Evolutionary conservation across 2,797 vertebrate species (phyloP).

Genomic region (Onychomys leucogaster): DNA sequence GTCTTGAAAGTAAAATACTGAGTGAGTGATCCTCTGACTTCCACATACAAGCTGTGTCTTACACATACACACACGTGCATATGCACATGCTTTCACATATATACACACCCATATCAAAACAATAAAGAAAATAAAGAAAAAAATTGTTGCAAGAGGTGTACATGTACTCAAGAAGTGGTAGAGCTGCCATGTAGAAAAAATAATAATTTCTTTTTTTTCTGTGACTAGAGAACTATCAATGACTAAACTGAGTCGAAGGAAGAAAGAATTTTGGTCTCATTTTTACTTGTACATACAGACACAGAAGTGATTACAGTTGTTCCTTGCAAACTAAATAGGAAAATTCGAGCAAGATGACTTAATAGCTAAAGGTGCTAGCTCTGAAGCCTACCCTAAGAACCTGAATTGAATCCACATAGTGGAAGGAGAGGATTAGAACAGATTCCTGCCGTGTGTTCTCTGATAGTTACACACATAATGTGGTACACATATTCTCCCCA

Average conservation of each 20-base stretch:
- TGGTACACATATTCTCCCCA: too few species aligned
- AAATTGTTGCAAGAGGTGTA: neutral
- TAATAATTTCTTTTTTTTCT: neutral
- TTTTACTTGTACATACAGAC: too few species aligned
- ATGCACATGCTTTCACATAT: neutral
- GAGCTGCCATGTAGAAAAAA: neutral
- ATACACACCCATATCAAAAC: accelerated
- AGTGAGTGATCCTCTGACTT: neutral
- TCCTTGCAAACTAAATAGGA: neutral
- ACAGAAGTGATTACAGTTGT: neutral
- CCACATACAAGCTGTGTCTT: neutral
- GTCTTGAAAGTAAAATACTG: neutral
- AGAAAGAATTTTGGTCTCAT: neutral
- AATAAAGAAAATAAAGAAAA: neutral
- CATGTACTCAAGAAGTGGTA: neutral
- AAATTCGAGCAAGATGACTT: neutral
- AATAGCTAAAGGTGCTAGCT: neutral
- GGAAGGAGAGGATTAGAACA: neutral
- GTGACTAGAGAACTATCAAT: neutral
- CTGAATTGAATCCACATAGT: too few species aligned
- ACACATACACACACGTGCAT: neutral
- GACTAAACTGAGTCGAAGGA: neutral
- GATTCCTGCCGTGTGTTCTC: neutral
- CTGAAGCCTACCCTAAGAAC: neutral
- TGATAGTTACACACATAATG: neutral